Base-by-base conservation (phyloP, 2,113 vertebrate species). In the Orthonyx spaldingii region DNA sequence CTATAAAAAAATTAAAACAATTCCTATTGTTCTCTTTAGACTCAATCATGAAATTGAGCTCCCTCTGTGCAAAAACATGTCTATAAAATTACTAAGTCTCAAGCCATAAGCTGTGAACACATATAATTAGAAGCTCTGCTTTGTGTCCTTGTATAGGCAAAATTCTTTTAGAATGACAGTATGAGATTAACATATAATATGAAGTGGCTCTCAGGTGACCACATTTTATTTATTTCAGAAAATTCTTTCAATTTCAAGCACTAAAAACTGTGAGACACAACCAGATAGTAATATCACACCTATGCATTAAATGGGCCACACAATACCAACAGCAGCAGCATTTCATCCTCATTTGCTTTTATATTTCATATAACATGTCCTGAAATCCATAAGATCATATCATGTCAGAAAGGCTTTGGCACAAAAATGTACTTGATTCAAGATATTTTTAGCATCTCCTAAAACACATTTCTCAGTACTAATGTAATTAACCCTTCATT, bases 51-150 rank as follows among this genome's bases (percentile, higher is more conserved):
- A 85, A 90, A 94, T 82, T 87, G 63, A 89, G 59, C 53, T 80
- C 87, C 37, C 84, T 85, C 83, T 88, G 75, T 83, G 68, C 78
- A 92, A 91, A 96, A 87, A 68, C 81, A 78, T 60, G 81, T 63
- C 84, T 92, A 61, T 46, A 82, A 92, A 94, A 97, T 90, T 76
- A 89, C 87, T 44, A 89, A 81, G 61, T 76, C 81, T 87, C 71
- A 39, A 79, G 70, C 63, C 59, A 74, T 77, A 88, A 92, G 78
- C 82, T 88, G 56, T 50, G 68, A 96, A 93, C 59, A 85, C 46
- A 61, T 91, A 56, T 94, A 93, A 97, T 97, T 93, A 96, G 71
- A 50, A 94, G 52, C 44, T 86, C 75, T 86, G 68, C 59, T 96
- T 81, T 90, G 46, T 89, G 32, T 81, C 64, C 92, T 94, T 78